Base-by-base conservation (phyloP, 64 coral and sea anemone genomes). In the Dendrophyllia cribrosa region DNA sequence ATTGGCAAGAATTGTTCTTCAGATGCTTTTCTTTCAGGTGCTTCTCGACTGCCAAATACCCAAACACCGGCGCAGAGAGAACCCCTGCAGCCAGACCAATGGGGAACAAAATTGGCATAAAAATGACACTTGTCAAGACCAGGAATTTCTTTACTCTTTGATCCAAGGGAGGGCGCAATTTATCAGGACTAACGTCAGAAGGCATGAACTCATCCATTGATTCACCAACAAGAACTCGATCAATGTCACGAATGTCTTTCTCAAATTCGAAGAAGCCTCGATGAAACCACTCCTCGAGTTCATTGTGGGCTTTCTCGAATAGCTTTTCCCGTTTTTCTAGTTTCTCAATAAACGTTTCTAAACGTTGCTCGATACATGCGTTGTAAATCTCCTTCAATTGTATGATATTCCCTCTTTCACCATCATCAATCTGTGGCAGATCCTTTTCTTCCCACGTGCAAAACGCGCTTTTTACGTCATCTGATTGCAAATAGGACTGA, bases 61-160 rank as follows among this genome's bases (percentile, higher is more conserved):
- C 72, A 75, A 75, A 8, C 6, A 75, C 44, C 13, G 72, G 72
- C 47, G 72, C 72, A 75, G 72, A 50, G 20, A 75, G 17, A 75
- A 75, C 13, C 20, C 44, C 72, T 19, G 72, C 72, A 17, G 44
- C 44, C 14, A 75, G 16, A 45, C 72, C 72, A 49, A 75, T 9
- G 14, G 72, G 44, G 16, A 75, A 8, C 46, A 75, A 20, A 49
- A 75, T 43, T 50, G 72, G 44, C 72, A 47, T 49, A 20, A 75
- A 75, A 1, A 49, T 19, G 2, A 20, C 15, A 5, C 25, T 16
- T 5, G 72, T 75, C 15, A 75, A 5, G 15, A 49, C 4, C 0
- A 75, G 43, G 19, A 75, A 75, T 75, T 75, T 75, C 46, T 20
- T 75, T 7, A 49, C 19, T 75, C 72, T 49, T 75, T 46, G 15